phyloP scores from a whole-genome alignment of 2,888 invertebrate species.

The Tachystola acroxantha region DNA sequence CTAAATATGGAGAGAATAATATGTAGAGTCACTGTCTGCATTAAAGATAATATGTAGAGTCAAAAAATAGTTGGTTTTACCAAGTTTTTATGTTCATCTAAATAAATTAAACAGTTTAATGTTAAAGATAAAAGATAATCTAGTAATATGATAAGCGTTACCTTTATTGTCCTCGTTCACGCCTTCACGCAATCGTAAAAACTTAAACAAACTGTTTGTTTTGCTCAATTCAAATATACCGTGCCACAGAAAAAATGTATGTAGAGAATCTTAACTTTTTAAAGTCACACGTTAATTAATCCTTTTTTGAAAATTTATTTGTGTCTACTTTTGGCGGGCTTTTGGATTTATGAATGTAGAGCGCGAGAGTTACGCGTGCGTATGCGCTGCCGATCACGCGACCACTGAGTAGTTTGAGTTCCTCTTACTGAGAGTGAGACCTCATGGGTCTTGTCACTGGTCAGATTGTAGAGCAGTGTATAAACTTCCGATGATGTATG shows the following conservation, averaged over 20 bases:
- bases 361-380: constrained; percentile 39
- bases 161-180: constrained; percentile 13
- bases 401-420: constrained; percentile 49
- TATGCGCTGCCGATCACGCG: constrained; percentile 50
- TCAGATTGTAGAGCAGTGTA: constrained; percentile 26
- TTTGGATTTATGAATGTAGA: constrained; percentile 15
- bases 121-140: constrained; percentile 1
- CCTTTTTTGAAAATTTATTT: background rate
- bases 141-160: constrained; percentile 12
- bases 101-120: background rate
- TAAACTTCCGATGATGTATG: constrained; percentile 63
- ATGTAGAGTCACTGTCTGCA: no score
- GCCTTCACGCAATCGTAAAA: constrained; percentile 13
- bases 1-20: no score
- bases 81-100: background rate
- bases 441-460: constrained; percentile 40
- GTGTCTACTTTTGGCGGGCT: constrained; percentile 38
- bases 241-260: background rate
- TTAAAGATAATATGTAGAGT: background rate
- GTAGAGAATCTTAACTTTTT: constrained; percentile 5
- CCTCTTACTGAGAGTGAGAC: constrained; percentile 56
- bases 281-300: constrained; percentile 3
- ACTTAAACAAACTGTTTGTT: constrained; percentile 9
- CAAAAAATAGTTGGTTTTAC: background rate
- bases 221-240: constrained; percentile 1